phyloP scores from a whole-genome alignment of 2,797 vertebrate species.

The Aldrovandia affinis region DNA sequence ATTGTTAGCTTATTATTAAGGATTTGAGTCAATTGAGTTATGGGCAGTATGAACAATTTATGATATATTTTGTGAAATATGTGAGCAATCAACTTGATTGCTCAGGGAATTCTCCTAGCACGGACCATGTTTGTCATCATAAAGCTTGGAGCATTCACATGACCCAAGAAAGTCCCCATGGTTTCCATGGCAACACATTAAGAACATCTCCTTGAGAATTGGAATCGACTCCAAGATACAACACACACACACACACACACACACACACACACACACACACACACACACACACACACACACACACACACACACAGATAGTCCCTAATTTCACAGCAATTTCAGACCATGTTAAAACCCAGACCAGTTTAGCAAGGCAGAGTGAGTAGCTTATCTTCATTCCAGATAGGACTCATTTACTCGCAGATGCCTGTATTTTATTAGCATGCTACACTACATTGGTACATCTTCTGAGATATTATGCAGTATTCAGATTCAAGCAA shows the following conservation, averaged over 20 bases:
- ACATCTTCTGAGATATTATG: too few species aligned
- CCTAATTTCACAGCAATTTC: too few species aligned
- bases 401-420: too few species aligned
- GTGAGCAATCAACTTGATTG: background rate
- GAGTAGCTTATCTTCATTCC: background rate
- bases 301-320: background rate
- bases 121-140: background rate
- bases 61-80: too few species aligned
- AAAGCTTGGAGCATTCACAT: background rate
- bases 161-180: background rate
- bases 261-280: background rate
- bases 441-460: too few species aligned
- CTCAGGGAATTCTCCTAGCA: background rate
- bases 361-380: background rate
- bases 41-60: too few species aligned
- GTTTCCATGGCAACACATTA: conserved; percentile 1
- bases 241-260: background rate
- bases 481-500: too few species aligned
- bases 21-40: too few species aligned
- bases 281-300: background rate
- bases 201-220: background rate
- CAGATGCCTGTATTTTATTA: too few species aligned
- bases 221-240: background rate
- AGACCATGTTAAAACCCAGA: background rate
- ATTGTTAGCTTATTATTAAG: too few species aligned